Base-by-base conservation (phyloP, 2,888 invertebrate species). In the Xestia sexstrigata region DNA sequence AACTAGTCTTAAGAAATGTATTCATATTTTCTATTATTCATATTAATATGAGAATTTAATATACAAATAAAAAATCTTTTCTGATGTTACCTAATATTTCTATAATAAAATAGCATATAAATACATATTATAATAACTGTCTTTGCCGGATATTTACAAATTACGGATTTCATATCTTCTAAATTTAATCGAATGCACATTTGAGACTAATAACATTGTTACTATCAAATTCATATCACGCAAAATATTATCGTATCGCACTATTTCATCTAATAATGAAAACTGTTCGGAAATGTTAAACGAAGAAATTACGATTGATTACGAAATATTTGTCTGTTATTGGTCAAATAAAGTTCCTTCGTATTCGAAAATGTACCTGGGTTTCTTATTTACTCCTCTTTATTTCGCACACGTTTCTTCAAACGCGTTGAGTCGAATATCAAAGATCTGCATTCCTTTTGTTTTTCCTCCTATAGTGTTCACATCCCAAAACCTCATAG, bases 311-410 rank as follows among this genome's bases (percentile, higher is more conserved):
- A 89, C 92, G 88, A 92, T 93, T 89, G 87, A 90, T 92, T 92
- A 88, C 88, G 84, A 91, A 90, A 89, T 91, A 91, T 92, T 93
- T 94, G 93, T 95, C 94, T 94, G 92, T 94, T 95, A 94, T 93
- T 95, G 94, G 93, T 94, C 93, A 94, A 96, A 95, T 96, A 96
- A 96, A 96, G 95, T 95, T 96, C 95, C 96, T 96, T 95, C 95
- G 90, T 94, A 95, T 93, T 93, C 91, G 85, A 90, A 91, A 90
- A 90, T 80, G 49, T 67, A 75, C 35, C 52, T 58, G 67, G 77
- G 83, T 75, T 88, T 92, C 82, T 90, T 90, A 72, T 74, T 81
- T 45, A 47, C 63, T n/a, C 15, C 4, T 39, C 63, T 13, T 30
- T 26, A 73, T 55, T 68, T 58, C n/a, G 9, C 1, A 58, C 20